Evolutionary conservation across 2,888 invertebrate species (phyloP).

Genomic region (Idaea dimidiata): DNA sequence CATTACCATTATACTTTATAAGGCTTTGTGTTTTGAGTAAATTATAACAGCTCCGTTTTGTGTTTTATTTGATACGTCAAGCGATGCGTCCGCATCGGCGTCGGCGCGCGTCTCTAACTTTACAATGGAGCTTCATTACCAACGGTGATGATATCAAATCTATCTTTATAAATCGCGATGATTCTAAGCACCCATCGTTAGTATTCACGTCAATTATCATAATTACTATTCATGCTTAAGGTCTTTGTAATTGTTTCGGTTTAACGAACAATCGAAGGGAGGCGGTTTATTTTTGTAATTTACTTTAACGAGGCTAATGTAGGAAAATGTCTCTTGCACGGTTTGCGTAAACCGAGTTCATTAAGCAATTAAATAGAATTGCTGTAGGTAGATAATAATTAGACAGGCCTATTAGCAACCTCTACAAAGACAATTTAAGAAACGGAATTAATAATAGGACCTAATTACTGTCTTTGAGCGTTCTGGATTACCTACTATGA

Average conservation of each 20-base stretch:
- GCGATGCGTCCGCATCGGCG: conserved; percentile 43
- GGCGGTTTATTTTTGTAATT: conserved; percentile 54
- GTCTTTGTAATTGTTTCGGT: conserved; percentile 38
- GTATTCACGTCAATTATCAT: conserved; percentile 38
- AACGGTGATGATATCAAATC: conserved; percentile 71
- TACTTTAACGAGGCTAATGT: conserved; percentile 44
- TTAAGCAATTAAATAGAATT: conserved; percentile 69
- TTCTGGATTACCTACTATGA: conserved; percentile 14
- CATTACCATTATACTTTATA: conserved; percentile 77
- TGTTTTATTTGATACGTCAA: conserved; percentile 67
- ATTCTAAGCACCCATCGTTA: conserved; percentile 40
- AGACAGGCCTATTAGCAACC: conserved; percentile 7
- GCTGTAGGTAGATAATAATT: conserved; percentile 49
- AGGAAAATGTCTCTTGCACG: conserved; percentile 50
- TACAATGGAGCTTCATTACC: conserved; percentile 72
- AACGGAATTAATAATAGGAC: conserved; percentile 11
- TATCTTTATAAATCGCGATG: conserved; percentile 51
- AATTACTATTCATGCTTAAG: conserved; percentile 41
- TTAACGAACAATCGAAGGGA: conserved; percentile 40
- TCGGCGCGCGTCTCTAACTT: conserved; percentile 43
- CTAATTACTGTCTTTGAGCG: conserved; percentile 7
- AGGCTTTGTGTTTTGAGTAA: conserved; percentile 81
- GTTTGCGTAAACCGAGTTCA: conserved; percentile 50
- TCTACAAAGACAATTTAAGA: conserved; percentile 8
- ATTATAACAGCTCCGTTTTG: conserved; percentile 75